Conservation (phyloP, 2,797 vertebrate genomes). For the Xerus rutilus region DNA sequence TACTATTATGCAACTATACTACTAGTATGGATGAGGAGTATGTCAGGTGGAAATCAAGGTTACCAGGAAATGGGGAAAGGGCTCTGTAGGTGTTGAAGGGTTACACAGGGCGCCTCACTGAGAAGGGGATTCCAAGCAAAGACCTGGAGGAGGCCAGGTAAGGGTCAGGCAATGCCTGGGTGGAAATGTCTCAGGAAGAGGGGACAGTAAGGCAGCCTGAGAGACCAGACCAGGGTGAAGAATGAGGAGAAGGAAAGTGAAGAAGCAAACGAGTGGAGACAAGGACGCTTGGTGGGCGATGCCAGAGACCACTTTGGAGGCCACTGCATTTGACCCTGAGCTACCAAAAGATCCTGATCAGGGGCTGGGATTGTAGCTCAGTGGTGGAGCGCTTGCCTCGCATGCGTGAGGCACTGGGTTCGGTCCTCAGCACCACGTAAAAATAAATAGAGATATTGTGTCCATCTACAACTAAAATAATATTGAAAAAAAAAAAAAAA, state of each 20-base stretch:
- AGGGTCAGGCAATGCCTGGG: not conserved
- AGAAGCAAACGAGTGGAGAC: no score
- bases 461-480: no score
- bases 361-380: no score
- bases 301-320: not conserved
- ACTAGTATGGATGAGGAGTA: not conserved
- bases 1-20: not conserved
- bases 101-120: not conserved
- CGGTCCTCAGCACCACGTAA: no score
- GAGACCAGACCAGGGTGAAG: not conserved
- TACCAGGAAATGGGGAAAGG: not conserved
- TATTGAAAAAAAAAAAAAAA: no score
- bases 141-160: not conserved
- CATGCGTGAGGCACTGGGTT: no score
- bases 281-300: not conserved
- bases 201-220: not conserved
- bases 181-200: not conserved
- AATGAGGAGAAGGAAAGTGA: not conserved
- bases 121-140: not conserved
- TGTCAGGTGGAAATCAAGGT: not conserved
- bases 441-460: no score
- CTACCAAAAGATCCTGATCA: not conserved
- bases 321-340: not conserved
- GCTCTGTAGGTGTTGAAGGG: no score
- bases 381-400: no score